Percentiles rank a stretch among this genome's conserved stretches.
phyloP scores from a whole-genome alignment of 2,113 vertebrate species.

The Cryptotis parvus region DNA sequence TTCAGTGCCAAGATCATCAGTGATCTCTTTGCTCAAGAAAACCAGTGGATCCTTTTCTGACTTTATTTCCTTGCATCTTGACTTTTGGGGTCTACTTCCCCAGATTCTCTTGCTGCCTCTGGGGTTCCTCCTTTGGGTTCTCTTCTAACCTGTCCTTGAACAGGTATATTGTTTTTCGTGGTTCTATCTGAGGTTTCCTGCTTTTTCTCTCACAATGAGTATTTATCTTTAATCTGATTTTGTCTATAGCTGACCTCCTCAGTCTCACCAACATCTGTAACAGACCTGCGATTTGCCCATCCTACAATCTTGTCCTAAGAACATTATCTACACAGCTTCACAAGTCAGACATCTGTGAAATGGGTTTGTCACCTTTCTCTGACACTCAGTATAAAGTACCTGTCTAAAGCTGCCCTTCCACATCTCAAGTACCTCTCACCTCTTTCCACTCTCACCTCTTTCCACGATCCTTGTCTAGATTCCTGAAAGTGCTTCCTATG shows the following conservation, averaged over 20 bases:
- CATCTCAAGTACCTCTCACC: not conserved
- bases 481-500: not conserved
- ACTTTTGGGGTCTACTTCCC: not conserved
- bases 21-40: not conserved
- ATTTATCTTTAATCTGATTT: not conserved
- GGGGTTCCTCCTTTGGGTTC: not conserved
- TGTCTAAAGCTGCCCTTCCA: not conserved
- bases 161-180: not conserved
- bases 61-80: not conserved
- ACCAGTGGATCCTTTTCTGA: accelerated
- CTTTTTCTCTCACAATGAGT: not conserved
- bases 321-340: not conserved
- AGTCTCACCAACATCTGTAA: too few species aligned
- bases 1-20: not conserved
- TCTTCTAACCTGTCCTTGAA: not conserved
- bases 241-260: not conserved
- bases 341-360: not conserved
- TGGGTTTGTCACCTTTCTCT: not conserved
- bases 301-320: not conserved
- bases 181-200: not conserved
- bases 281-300: accelerated
- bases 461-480: not conserved
- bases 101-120: not conserved
- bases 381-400: not conserved
- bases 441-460: accelerated